Base-by-base conservation (phyloP, 1,140 invertebrate species). In the Sarcophaga bullata region DNA sequence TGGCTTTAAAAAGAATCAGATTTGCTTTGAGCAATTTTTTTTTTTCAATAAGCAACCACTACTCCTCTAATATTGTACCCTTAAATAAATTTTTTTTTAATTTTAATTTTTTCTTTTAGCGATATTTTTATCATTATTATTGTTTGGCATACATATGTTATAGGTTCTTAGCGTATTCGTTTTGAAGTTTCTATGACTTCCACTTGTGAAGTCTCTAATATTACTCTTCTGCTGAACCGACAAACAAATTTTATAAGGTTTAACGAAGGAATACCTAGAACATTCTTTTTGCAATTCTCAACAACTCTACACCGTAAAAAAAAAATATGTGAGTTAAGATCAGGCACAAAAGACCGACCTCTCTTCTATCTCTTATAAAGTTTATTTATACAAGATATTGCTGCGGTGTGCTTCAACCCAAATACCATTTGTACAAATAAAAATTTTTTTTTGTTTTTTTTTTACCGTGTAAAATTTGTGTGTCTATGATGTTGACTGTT, bases 111-210 rank as follows among this genome's bases (percentile, higher is more conserved):
- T 37, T 37, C 25, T 37, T 37, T 37, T 37, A 37, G 25, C 25
- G 4, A 37, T 37, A 37, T 37, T 37, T 37, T 68, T 19, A 68
- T 68, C 62, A 68, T 25, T 19, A 25, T 25, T 19, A 19, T 68
- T 9, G 62, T 68, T n/a, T n/a, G 54, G 13, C 13, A 19, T 0
- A 19, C n/a, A 19, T 68, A n/a, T 68, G 62, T 8, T 58, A n/a
- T 58, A 58, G 54, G 54, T 58, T 37, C 25, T 37, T 37, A 1
- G 25, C 25, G 25, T 37, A 7, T 68, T 19, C n/a, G n/a, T 68
- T 17, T 68, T 68, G 62, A 9, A 17, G 62, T 68, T 68, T 68
- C 62, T 68, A 68, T 68, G 19, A 68, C 62, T 68, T 68, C 62
- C 62, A 68, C 62, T 68, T 68, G 17, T 68, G 54, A 62, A 37